Evolutionary conservation across 2,888 invertebrate species (phyloP).

Genomic region (Troilus luridus): DNA sequence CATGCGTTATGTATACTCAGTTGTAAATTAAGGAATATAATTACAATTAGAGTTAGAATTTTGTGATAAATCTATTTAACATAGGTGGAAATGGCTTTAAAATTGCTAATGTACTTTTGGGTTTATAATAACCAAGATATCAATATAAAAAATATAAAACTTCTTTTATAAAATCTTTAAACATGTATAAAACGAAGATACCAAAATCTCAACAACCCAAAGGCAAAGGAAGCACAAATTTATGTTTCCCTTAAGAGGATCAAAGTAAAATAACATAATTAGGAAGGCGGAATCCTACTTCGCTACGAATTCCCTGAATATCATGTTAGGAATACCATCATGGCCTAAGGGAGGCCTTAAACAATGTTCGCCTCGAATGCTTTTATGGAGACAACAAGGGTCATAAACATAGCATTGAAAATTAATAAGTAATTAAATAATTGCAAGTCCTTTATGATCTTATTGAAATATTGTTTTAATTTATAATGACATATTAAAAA

Average conservation of each 20-base stretch:
- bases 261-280: constrained; percentile 35
- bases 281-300: constrained; percentile 3
- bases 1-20: no score
- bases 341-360: neutral
- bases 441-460: neutral
- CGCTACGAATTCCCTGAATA: neutral
- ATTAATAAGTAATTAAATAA: neutral
- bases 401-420: neutral
- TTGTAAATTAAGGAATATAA: no score
- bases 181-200: neutral
- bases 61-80: no score
- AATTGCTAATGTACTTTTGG: neutral
- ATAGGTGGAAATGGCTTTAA: neutral
- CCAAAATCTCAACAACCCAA: neutral
- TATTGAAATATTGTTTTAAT: neutral
- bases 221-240: neutral
- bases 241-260: neutral
- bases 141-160: no score
- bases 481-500: neutral
- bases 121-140: neutral
- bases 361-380: constrained; percentile 3
- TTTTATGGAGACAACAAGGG: neutral
- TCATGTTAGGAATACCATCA: neutral
- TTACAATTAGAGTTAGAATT: no score
- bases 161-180: neutral